A percentile compares a stretch with the other conserved stretches of the same genome.
phyloP scores from a whole-genome alignment of 2,888 invertebrate genomes.

The Ectropis crepuscularia region DNA sequence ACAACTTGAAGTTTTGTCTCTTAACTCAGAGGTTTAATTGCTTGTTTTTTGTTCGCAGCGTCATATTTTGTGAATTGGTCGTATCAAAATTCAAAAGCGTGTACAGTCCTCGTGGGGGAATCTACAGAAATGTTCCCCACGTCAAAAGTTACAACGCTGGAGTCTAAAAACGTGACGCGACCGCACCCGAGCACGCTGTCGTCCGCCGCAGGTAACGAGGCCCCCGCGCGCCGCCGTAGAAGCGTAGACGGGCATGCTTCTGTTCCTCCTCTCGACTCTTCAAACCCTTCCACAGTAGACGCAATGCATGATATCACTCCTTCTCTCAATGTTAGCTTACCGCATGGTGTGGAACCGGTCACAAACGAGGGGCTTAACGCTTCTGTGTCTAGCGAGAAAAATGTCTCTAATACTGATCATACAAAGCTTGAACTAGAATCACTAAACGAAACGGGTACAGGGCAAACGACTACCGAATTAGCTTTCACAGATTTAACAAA shows the following conservation, averaged over 20 bases:
- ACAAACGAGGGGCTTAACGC: slow-evolving; percentile 58
- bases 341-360: slow-evolving; percentile 76
- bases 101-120: slow-evolving; percentile 93
- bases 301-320: slow-evolving; percentile 80
- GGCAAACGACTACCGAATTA: slow-evolving; percentile 17
- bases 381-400: slow-evolving; percentile 64
- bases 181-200: slow-evolving; percentile 86
- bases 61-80: slow-evolving; percentile 94
- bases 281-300: slow-evolving; percentile 75
- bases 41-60: slow-evolving; percentile 79
- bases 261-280: slow-evolving; percentile 68
- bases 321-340: slow-evolving; percentile 73
- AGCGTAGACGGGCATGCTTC: slow-evolving; percentile 87
- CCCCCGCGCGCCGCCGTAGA: slow-evolving; percentile 88
- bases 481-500: slow-evolving; percentile 58
- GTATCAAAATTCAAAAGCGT: slow-evolving; percentile 92
- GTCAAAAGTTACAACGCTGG: slow-evolving; percentile 88
- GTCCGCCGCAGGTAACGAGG: slow-evolving; percentile 81
- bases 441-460: slow-evolving; percentile 18
- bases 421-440: slow-evolving; percentile 50
- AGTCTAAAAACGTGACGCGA: slow-evolving; percentile 88
- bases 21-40: not conserved
- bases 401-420: slow-evolving; percentile 64
- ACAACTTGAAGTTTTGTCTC: slow-evolving; percentile 7
- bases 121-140: slow-evolving; percentile 88